phyloP scores from a whole-genome alignment of 2,113 vertebrate species.

The Heterocephalus glaber region DNA sequence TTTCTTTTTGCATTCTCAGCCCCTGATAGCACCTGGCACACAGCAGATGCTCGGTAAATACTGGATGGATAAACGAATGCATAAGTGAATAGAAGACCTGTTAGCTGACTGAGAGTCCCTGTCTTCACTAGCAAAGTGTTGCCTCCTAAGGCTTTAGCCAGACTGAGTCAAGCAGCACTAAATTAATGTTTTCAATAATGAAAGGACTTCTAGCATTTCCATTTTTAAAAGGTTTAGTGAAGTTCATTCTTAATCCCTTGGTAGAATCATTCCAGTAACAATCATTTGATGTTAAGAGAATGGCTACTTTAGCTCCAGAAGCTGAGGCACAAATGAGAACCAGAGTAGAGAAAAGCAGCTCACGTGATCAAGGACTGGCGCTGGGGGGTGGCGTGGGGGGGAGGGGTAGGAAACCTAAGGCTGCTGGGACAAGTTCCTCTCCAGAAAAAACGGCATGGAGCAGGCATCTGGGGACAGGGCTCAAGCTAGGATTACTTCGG shows the following conservation, averaged over 20 bases:
- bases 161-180: background rate
- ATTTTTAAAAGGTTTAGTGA: conserved; percentile 45
- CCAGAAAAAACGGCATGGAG: background rate
- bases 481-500: background rate
- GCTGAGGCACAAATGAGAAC: conserved; percentile 2
- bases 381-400: no score
- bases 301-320: background rate
- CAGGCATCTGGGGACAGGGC: background rate
- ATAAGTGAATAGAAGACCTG: background rate
- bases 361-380: background rate
- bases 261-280: conserved; percentile 51
- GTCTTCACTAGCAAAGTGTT: background rate
- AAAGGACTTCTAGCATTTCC: conserved; percentile 25
- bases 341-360: background rate
- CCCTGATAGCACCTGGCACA: background rate
- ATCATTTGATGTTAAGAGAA: background rate
- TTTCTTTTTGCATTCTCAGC: background rate
- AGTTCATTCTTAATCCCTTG: conserved; percentile 63
- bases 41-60: background rate
- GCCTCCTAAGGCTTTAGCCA: background rate
- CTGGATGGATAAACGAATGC: background rate
- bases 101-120: background rate
- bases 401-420: background rate
- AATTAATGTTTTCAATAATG: conserved; percentile 57
- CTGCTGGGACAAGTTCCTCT: background rate